These are phyloP conservation scores for Mallateleia sp. DNA, from an alignment of 2,888 invertebrate genomes.

Conservation along the genomic window DNA sequence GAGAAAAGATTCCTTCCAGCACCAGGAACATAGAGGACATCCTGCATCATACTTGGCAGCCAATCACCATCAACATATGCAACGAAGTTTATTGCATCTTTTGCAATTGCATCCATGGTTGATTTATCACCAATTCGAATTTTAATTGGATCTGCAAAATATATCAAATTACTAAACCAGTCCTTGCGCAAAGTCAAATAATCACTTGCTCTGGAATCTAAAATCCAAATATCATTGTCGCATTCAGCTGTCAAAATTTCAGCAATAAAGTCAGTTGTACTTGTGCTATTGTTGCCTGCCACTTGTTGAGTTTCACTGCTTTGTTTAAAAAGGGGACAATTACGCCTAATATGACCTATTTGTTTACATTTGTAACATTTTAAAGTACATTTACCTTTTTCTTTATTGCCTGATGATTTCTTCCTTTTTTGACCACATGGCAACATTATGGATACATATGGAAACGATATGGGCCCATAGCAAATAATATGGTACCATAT, in stretches of 20 bases:
- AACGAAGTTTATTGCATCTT: constrained; percentile 58
- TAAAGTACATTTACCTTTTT: not conserved
- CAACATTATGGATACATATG: too few species aligned
- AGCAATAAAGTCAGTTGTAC: constrained; percentile 42
- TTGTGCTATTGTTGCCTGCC: not conserved
- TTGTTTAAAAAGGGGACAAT: constrained; percentile 15
- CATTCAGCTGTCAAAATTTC: constrained; percentile 43
- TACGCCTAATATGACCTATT: constrained; percentile 20
- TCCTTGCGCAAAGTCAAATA: constrained; percentile 45
- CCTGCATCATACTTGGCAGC: constrained; percentile 42
- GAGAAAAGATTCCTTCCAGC: constrained; percentile 58
- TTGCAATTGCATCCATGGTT: constrained; percentile 59
- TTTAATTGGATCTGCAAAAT: constrained; percentile 37
- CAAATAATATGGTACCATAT: too few species aligned
- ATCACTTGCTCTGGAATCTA: constrained; percentile 67
- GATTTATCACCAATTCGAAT: constrained; percentile 56
- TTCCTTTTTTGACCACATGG: too few species aligned
- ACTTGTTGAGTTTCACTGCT: not conserved
- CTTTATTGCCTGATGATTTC: not conserved
- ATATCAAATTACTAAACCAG: constrained; percentile 47
- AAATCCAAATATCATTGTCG: constrained; percentile 50
- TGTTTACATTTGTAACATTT: constrained; percentile 10
- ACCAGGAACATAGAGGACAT: constrained; percentile 52
- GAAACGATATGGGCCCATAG: too few species aligned
- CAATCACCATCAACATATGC: constrained; percentile 21